Percentiles rank a stretch among this genome's conserved stretches.
Evolutionary conservation across 2,113 vertebrate genomes (phyloP).

Genomic region (Sander vitreus): DNA sequence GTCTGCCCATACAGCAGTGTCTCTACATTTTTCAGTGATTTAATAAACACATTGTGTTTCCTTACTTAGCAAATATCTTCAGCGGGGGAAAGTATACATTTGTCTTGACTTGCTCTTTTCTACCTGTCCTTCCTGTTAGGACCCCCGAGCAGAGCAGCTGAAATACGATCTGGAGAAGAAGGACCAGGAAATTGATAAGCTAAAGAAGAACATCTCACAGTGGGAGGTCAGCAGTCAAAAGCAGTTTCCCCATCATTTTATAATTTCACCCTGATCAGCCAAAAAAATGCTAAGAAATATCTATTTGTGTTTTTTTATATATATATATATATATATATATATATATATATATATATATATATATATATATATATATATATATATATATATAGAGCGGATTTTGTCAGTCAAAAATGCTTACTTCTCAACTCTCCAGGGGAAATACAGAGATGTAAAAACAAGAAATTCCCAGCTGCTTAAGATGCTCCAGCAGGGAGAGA

Average conservation of each 20-base stretch:
- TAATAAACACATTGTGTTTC: neutral
- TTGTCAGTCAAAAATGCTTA: neutral
- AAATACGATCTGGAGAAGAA: conserved; percentile 95
- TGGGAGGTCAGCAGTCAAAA: conserved; percentile 88
- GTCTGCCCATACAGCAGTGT: neutral
- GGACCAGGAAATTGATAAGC: conserved; percentile 90
- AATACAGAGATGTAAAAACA: conserved; percentile 87
- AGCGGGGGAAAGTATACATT: neutral
- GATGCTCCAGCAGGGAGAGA: conserved; percentile 88
- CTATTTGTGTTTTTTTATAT: no score
- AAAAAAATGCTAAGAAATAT: no score
- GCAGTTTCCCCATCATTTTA: neutral
- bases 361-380: no score
- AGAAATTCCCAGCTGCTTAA: conserved; percentile 86
- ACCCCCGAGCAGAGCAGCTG: conserved; percentile 89
- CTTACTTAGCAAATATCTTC: neutral
- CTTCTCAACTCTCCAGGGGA: conserved; percentile 64
- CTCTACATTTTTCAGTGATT: neutral
- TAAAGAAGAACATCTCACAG: conserved; percentile 89
- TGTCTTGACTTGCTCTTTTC: neutral
- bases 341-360: no score
- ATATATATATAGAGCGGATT: neutral
- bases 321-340: no score
- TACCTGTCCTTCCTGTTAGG: conserved; percentile 64
- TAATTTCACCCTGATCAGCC: neutral